These are phyloP conservation scores for Acanthurus tractus DNA, from an alignment of 2,797 vertebrate species.

Conservation along the genomic window DNA sequence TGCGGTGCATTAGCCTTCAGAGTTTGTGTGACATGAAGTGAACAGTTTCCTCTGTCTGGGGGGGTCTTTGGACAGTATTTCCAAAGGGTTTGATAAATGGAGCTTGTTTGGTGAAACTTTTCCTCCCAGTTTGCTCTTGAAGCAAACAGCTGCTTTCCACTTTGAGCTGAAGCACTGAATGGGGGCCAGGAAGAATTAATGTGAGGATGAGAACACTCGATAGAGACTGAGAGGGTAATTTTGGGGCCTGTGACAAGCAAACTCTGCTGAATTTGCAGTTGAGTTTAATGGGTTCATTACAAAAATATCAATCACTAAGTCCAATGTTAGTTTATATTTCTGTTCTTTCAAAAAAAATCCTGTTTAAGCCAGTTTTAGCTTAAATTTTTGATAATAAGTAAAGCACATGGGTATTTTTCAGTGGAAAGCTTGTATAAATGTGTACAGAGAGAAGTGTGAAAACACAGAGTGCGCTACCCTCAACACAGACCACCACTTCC, in stretches of 20 bases:
- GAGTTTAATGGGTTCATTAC: conserved; percentile 35
- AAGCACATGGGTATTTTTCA: neutral
- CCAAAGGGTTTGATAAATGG: conserved; percentile 64
- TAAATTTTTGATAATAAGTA: conserved; percentile 20
- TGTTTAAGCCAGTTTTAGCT: conserved; percentile 16
- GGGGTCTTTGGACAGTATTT: conserved; percentile 50
- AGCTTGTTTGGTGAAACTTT: conserved; percentile 63
- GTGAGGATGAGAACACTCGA: conserved; percentile 51
- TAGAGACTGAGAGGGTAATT: conserved; percentile 55
- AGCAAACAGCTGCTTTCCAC: conserved; percentile 60
- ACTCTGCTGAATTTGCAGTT: conserved; percentile 12
- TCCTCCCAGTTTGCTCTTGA: conserved; percentile 53
- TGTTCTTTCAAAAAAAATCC: conserved; percentile 4
- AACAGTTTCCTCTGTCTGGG: conserved; percentile 36
- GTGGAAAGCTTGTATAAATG: conserved; percentile 30
- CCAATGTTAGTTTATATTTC: neutral
- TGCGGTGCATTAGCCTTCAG: conserved; percentile 33
- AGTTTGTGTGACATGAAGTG: conserved; percentile 51
- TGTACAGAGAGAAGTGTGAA: conserved; percentile 31
- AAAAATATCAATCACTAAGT: conserved; percentile 12
- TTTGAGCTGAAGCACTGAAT: conserved; percentile 45
- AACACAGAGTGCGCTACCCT: conserved; percentile 27
- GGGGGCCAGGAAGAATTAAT: conserved; percentile 58
- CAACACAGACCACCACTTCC: conserved; percentile 79
- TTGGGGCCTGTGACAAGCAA: conserved; percentile 40